These are phyloP conservation scores for Cephus nigrinus DNA, from an alignment of 2,888 invertebrate species.

Conservation along the genomic window DNA sequence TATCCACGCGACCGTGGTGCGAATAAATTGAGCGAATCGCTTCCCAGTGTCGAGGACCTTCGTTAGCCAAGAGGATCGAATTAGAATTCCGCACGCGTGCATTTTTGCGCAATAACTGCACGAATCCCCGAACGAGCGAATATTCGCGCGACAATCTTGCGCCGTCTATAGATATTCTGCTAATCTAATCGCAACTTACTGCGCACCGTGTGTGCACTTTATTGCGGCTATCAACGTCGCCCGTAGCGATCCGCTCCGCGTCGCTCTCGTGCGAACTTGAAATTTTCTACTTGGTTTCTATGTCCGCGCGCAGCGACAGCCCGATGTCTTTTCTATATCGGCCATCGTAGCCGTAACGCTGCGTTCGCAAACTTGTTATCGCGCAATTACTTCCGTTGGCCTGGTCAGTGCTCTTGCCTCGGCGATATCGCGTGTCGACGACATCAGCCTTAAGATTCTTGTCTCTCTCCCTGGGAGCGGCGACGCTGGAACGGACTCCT, in stretches of 20 bases:
- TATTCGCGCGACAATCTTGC: neutral
- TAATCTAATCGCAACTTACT: neutral
- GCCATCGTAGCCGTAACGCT: neutral
- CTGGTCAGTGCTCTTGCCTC: neutral
- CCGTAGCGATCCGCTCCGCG: neutral
- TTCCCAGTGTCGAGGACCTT: conserved; percentile 31
- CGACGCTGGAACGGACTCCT: neutral
- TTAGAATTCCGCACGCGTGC: neutral
- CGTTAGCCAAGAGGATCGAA: conserved; percentile 14
- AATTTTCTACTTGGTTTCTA: neutral
- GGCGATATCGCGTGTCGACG: neutral
- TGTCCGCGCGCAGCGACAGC: neutral
- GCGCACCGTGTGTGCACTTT: neutral
- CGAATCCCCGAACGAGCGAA: neutral
- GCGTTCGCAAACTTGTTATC: neutral
- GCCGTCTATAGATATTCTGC: neutral
- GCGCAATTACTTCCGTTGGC: neutral
- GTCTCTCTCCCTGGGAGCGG: neutral
- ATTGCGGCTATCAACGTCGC: neutral
- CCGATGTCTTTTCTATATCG: neutral
- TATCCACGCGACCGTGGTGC: conserved; percentile 23
- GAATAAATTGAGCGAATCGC: conserved; percentile 38
- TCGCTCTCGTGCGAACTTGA: neutral
- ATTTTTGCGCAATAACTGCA: neutral
- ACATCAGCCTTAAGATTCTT: neutral